A percentile compares a stretch with the other conserved stretches of the same genome.
Conservation (phyloP, 2,113 vertebrate genomes). For the Megalops atlanticus region DNA sequence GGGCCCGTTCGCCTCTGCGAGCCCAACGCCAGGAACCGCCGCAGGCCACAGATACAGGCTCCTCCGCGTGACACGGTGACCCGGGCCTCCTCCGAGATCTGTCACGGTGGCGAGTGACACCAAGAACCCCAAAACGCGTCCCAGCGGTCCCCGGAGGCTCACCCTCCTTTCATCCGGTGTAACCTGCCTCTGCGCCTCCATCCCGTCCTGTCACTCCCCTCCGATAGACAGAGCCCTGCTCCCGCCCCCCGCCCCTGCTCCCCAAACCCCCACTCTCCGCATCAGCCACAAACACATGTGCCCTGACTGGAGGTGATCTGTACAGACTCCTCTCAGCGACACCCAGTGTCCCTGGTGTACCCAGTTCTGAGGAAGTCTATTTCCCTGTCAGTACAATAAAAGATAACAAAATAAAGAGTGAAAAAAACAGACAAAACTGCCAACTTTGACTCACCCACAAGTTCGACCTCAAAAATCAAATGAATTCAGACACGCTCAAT, state of each 20-base stretch:
- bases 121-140: not conserved
- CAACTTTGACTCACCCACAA: not conserved
- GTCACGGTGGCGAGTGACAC: not conserved
- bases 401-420: not conserved
- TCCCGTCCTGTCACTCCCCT: not conserved
- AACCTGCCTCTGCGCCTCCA: not conserved
- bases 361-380: not conserved
- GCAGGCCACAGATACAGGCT: too few species aligned
- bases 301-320: slow-evolving; percentile 13
- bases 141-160: not conserved
- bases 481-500: not conserved
- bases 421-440: not conserved
- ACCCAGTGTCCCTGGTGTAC: not conserved
- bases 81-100: not conserved
- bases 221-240: not conserved
- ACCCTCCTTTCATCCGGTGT: not conserved
- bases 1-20: not conserved
- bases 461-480: not conserved
- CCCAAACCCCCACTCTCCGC: slow-evolving; percentile 12
- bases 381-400: not conserved
- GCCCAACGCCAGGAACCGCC: too few species aligned
- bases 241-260: not conserved
- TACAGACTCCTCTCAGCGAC: not conserved
- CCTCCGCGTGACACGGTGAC: not conserved
- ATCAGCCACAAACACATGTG: not conserved